A percentile compares a stretch with the other conserved stretches of the same genome.
These are phyloP conservation scores for Rhyacophila evoluta DNA, from an alignment of 2,888 invertebrate species.

Conservation along the genomic window DNA sequence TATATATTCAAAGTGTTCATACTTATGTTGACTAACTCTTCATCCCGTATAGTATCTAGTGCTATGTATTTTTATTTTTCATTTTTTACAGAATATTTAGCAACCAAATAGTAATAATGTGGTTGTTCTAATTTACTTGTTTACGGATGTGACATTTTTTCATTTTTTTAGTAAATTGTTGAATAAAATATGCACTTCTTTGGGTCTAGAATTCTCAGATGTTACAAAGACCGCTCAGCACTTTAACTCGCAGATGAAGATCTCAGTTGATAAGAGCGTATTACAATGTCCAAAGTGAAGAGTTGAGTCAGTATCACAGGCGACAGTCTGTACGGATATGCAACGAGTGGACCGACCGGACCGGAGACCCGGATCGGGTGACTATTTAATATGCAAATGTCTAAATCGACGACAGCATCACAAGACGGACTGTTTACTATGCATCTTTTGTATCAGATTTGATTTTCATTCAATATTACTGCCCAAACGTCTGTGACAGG, in stretches of 20 bases:
- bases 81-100: no score
- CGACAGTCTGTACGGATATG: slow-evolving; percentile 27
- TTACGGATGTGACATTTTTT: no score
- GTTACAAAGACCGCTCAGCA: neutral
- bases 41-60: no score
- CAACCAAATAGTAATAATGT: no score
- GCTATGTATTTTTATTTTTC: no score
- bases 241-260: slow-evolving; percentile 31
- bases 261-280: slow-evolving; percentile 28
- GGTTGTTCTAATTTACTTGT: no score
- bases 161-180: no score
- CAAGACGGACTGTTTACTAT: neutral
- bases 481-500: no score
- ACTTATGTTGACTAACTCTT: no score
- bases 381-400: slow-evolving; percentile 45
- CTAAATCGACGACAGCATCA: slow-evolving; percentile 29
- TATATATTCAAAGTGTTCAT: no score
- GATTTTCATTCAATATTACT: neutral
- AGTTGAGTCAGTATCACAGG: neutral
- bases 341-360: slow-evolving; percentile 1
- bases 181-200: no score
- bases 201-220: neutral
- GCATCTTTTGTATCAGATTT: neutral
- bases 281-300: slow-evolving; percentile 34
- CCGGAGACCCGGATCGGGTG: neutral